Evolutionary conservation across 2,797 vertebrate genomes (phyloP).

Genomic region (Amphiprion clarkii): DNA sequence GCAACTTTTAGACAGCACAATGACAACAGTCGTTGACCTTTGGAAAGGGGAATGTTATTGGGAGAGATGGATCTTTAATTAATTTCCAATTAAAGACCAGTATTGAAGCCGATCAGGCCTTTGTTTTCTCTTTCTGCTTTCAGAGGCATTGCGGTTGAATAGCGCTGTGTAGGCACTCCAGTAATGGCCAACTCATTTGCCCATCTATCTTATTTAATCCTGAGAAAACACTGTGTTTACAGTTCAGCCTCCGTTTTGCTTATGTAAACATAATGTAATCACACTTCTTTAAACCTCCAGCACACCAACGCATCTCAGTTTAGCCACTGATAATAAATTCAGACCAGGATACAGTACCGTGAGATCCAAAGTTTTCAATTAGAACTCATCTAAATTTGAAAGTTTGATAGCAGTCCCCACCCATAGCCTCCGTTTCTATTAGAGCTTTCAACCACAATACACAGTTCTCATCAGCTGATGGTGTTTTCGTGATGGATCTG

Average conservation of each 20-base stretch:
- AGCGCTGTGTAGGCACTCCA: constrained; percentile 74
- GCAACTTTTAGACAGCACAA: constrained; percentile 15
- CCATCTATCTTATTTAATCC: constrained; percentile 80
- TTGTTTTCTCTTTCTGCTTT: constrained; percentile 52
- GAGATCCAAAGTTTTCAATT: neutral
- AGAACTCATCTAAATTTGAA: neutral
- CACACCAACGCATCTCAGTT: neutral
- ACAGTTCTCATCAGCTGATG: neutral
- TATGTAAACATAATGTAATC: constrained; percentile 58
- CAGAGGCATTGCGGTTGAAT: constrained; percentile 55
- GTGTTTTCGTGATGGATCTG: constrained; percentile 15
- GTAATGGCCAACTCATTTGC: constrained; percentile 67
- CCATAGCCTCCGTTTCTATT: neutral
- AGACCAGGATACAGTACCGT: neutral
- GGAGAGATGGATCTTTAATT: neutral
- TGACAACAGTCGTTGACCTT: constrained; percentile 17
- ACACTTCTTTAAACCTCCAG: constrained; percentile 42
- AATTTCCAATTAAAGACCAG: constrained; percentile 56
- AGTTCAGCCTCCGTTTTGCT: constrained; percentile 46
- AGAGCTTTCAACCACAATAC: constrained; percentile 1
- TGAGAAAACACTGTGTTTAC: constrained; percentile 60
- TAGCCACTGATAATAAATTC: neutral
- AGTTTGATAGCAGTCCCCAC: neutral
- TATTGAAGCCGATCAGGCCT: constrained; percentile 53
- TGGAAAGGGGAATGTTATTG: neutral